These are phyloP conservation scores for Augochlorella aurata DNA, from an alignment of 2,888 invertebrate species.

Conservation along the genomic window DNA sequence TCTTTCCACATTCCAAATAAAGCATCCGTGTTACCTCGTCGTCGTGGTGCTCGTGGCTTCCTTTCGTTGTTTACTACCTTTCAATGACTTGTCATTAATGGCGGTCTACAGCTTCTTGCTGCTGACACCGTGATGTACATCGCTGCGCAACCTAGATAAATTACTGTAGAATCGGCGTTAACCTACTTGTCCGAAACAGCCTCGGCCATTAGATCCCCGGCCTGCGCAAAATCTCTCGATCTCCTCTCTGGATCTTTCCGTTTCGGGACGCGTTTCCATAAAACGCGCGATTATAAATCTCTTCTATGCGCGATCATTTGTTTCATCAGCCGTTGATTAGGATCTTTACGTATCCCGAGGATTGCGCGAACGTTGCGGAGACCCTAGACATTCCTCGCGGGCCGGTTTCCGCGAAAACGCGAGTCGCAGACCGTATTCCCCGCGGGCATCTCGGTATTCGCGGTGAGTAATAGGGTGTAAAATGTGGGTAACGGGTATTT, in stretches of 20 bases:
- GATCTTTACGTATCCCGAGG: too few species aligned
- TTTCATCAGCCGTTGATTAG: too few species aligned
- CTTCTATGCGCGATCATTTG: too few species aligned
- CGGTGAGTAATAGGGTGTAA: slow-evolving; percentile 12
- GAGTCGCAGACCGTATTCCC: neutral
- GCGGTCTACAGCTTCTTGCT: neutral
- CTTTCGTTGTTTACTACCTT: slow-evolving; percentile 11
- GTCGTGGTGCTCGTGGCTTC: slow-evolving; percentile 26
- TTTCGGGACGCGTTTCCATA: too few species aligned
- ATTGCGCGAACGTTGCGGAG: neutral
- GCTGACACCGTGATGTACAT: neutral
- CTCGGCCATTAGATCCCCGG: neutral
- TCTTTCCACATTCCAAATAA: slow-evolving; percentile 58
- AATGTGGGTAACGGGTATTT: slow-evolving; percentile 42
- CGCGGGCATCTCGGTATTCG: neutral
- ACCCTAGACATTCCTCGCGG: neutral
- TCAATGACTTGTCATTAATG: neutral
- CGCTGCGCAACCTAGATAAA: neutral
- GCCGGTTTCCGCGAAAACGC: neutral
- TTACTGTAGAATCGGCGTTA: neutral
- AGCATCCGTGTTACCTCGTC: slow-evolving; percentile 39
- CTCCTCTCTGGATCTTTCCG: too few species aligned
- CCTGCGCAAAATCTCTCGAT: neutral
- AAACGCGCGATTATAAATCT: too few species aligned
- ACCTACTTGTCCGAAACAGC: neutral